Evolutionary conservation across 2,113 vertebrate genomes (phyloP).

Genomic region (Notarius lentiginosus): DNA sequence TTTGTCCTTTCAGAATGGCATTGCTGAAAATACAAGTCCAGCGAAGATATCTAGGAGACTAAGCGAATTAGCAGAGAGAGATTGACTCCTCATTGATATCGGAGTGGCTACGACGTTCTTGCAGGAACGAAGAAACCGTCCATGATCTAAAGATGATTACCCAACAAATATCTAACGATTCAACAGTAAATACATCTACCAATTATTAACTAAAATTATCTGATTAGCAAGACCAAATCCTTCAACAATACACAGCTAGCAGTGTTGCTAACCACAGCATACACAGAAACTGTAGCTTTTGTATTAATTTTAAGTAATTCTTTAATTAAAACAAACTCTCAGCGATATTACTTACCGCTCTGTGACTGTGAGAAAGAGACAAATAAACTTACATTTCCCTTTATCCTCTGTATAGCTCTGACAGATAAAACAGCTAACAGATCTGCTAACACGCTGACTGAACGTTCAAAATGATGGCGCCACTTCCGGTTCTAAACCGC

Average conservation of each 20-base stretch:
- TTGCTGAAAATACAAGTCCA: too few relatives aligned
- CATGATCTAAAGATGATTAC: not conserved
- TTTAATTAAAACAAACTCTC: not conserved
- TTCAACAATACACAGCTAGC: not conserved
- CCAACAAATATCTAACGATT: not conserved
- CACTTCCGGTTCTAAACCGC: slow-evolving; percentile 12
- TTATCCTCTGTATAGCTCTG: not conserved
- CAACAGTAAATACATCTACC: not conserved
- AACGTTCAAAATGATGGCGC: not conserved
- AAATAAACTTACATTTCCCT: slow-evolving; percentile 6
- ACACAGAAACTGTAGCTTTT: not conserved
- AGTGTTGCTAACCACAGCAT: not conserved
- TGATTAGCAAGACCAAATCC: not conserved
- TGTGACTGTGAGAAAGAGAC: not conserved
- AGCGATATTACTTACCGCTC: too few relatives aligned
- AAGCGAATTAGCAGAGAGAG: too few relatives aligned
- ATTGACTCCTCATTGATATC: not conserved
- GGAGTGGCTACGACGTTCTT: not conserved
- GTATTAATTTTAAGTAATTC: too few relatives aligned
- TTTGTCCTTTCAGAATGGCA: too few relatives aligned
- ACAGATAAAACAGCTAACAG: not conserved
- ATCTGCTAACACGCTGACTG: slow-evolving; percentile 11
- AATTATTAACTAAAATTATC: not conserved
- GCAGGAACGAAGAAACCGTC: not conserved
- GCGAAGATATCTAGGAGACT: too few relatives aligned